Evolutionary conservation across 2,888 invertebrate species (phyloP), one percentile per base, ranked within the genome.

Genomic region (Hypena proboscidalis): DNA sequence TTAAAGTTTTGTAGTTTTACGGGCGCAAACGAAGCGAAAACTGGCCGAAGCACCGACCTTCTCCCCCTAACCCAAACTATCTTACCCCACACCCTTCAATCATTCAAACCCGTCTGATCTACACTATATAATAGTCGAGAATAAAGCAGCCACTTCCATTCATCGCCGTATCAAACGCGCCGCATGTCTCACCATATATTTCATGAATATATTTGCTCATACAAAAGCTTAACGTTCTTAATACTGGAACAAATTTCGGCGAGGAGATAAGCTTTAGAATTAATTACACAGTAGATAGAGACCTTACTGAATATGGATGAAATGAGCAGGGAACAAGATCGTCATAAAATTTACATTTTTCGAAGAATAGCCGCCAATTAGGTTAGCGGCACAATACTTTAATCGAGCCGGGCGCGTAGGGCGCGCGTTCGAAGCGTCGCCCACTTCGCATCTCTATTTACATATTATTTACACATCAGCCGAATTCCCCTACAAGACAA

Each of bases 311-410:
- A 62, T 57, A 46, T 63, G 47, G 41, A 49, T 44, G 37, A 49
- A 50, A 55, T 47, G 57, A 53, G 57, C 42, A 55, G 56, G 35
- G 67, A 71, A 70, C 68, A 73, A 65, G 67, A 67, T 71, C 61
- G 70, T 74, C 74, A 70, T 83, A 81, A 86, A 82, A 89, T 88
- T 88, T 73, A 74, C 85, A 88, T 86, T 82, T 82, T 64, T 52
- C 66, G 49, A 75, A 68, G 77, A 74, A 74, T 72, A 72, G 72
- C 51, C 74, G 88, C 88, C 89, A 88, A 88, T 87, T 86, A 83
- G 87, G 89, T 87, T 85, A 88, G 80, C 80, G 68, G 80, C 74
- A 67, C 80, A 74, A 57, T 67, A 77, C 72, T 74, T 74, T 60
- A 52, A 53, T 56, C 37, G 54, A 34, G 51, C 51, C 63, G 57